phyloP scores from a whole-genome alignment of 1,140 invertebrate species.

The Chelonus insularis region DNA sequence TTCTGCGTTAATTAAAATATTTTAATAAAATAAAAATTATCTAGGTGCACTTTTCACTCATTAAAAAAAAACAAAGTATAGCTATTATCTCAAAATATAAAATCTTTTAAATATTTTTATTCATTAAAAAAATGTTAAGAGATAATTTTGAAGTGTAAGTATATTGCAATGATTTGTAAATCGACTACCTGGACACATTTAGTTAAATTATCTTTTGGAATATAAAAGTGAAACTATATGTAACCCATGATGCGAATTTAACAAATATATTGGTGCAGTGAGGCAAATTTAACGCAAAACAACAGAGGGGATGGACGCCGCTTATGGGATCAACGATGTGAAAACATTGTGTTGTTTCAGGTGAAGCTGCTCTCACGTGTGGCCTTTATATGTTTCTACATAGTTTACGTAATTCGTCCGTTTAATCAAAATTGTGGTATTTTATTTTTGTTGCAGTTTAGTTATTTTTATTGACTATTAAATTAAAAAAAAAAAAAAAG shows the following conservation, averaged over 20 bases:
- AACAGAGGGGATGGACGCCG: conserved; percentile 52
- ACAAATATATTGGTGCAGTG: conserved; percentile 19
- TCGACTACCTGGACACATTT: conserved; percentile 34
- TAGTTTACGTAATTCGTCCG: background rate
- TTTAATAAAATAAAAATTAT: no score
- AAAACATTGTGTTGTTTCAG: conserved; percentile 60
- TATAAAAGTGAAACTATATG: conserved; percentile 31
- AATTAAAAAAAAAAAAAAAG: no score
- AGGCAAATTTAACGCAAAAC: conserved; percentile 34
- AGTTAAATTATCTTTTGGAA: conserved; percentile 36
- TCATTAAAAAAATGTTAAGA: background rate
- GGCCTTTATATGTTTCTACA: conserved; percentile 18
- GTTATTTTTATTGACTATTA: background rate
- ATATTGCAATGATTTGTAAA: no score
- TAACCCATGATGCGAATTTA: conserved; percentile 20
- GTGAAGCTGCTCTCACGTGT: conserved; percentile 54
- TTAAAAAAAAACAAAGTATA: no score
- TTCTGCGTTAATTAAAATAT: no score
- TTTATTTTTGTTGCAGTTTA: background rate
- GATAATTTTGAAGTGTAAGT: no score
- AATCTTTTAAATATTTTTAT: no score
- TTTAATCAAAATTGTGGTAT: conserved; percentile 4
- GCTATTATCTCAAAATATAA: no score
- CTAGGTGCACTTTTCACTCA: no score
- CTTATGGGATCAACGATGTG: conserved; percentile 58